Conservation (phyloP, 1,140 invertebrate genomes). For the Macrocentrus cingulum region DNA sequence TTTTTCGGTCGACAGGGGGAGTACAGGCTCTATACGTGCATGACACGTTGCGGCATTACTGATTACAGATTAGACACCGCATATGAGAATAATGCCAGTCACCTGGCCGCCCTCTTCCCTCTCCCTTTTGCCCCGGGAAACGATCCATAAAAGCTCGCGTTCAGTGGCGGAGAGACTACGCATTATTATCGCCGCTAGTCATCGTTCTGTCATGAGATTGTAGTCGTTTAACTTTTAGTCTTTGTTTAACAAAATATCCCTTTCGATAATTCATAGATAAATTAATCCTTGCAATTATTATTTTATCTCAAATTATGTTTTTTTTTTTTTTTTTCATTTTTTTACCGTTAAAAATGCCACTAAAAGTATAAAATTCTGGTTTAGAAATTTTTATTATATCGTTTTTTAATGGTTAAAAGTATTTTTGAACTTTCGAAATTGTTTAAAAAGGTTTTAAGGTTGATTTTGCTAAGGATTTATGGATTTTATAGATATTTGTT, state of each 20-base stretch:
- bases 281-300: too few relatives aligned
- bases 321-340: neutral
- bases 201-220: constrained; percentile 25
- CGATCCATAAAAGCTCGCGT: constrained; percentile 21
- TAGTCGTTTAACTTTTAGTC: neutral
- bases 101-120: constrained; percentile 28
- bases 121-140: constrained; percentile 20
- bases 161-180: constrained; percentile 22
- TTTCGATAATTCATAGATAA: constrained; percentile 11
- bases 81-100: constrained; percentile 42
- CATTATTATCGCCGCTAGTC: constrained; percentile 20
- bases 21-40: constrained; percentile 34
- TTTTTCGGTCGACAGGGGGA: neutral
- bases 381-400: too few relatives aligned
- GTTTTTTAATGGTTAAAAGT: too few relatives aligned
- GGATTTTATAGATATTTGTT: too few relatives aligned
- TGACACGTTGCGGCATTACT: constrained; percentile 41
- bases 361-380: too few relatives aligned
- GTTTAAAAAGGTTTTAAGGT: too few relatives aligned
- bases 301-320: neutral
- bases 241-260: constrained; percentile 23
- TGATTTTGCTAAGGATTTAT: too few relatives aligned
- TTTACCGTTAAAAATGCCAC: neutral
- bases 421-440: too few relatives aligned
- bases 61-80: constrained; percentile 42